Evolutionary conservation across 2,797 vertebrate genomes (phyloP).

Genomic region (Hydrophis major): DNA sequence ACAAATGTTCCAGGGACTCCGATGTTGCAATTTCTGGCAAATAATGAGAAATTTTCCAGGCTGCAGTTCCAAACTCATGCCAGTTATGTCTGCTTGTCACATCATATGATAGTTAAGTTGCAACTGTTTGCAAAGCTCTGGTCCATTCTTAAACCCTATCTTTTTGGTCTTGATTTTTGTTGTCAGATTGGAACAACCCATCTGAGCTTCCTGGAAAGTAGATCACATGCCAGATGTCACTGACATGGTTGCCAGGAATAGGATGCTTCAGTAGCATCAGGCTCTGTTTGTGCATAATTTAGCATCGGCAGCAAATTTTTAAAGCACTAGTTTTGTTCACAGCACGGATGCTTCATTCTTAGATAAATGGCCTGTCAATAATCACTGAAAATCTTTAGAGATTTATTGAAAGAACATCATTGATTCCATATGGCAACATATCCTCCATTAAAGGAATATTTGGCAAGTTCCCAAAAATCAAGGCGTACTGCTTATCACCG

Average conservation of each 20-base stretch:
- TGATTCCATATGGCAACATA: not conserved
- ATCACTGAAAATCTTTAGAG: not conserved
- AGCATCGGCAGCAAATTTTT: not conserved
- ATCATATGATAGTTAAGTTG: not conserved
- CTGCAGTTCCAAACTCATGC: too few species aligned
- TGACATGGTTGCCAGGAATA: not conserved
- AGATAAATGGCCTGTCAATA: not conserved
- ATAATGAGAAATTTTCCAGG: not conserved
- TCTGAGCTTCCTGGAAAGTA: not conserved
- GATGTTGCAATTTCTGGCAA: not conserved
- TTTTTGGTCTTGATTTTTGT: not conserved
- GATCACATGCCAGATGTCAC: not conserved
- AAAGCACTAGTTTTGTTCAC: not conserved
- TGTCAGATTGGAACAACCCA: not conserved
- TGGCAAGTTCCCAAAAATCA: conserved; percentile 11
- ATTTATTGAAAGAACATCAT: not conserved
- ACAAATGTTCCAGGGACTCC: not conserved
- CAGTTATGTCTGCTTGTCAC: not conserved
- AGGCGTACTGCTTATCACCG: not conserved
- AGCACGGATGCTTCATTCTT: not conserved
- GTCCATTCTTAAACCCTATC: not conserved
- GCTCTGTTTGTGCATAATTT: not conserved
- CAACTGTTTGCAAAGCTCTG: not conserved
- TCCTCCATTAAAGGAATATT: not conserved
- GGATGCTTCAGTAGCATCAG: not conserved